Evolutionary conservation across 1,140 invertebrate species (phyloP).

Genomic region (Sycophaga agraensis): DNA sequence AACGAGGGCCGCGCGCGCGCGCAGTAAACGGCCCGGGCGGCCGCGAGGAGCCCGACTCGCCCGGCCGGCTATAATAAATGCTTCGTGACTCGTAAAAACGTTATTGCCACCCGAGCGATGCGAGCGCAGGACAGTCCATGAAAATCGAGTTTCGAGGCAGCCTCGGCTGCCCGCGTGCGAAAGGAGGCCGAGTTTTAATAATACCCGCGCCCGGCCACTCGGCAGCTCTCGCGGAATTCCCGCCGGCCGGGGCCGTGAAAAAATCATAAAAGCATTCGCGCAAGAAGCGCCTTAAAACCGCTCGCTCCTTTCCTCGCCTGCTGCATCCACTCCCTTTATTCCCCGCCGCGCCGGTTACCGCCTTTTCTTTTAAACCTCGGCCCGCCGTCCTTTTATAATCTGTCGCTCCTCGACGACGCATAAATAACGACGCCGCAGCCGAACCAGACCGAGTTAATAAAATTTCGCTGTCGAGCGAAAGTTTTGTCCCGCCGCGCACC

Average conservation of each 20-base stretch:
- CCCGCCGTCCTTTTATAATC: slow-evolving; percentile 25
- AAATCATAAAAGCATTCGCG: slow-evolving; percentile 22
- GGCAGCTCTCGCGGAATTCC: slow-evolving; percentile 1
- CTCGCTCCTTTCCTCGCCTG: neutral
- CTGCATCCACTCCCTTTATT: neutral
- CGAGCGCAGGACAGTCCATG: slow-evolving; percentile 34
- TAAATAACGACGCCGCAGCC: slow-evolving; percentile 22
- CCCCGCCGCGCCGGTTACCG: neutral
- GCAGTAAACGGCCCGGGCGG: slow-evolving; percentile 17
- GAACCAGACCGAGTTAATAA: slow-evolving; percentile 29
- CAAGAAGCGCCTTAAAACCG: neutral
- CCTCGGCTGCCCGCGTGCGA: slow-evolving; percentile 7
- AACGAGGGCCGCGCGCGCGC: slow-evolving; percentile 37
- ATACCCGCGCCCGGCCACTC: slow-evolving; percentile 5
- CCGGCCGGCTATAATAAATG: slow-evolving; percentile 49
- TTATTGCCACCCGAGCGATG: slow-evolving; percentile 48
- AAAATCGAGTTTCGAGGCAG: slow-evolving; percentile 22
- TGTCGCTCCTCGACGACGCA: slow-evolving; percentile 18
- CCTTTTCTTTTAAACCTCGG: slow-evolving; percentile 18
- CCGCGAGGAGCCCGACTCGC: slow-evolving; percentile 1
- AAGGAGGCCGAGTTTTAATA: slow-evolving; percentile 31
- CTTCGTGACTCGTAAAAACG: slow-evolving; percentile 56
- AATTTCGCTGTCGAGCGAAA: slow-evolving; percentile 21
- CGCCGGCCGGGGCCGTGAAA: slow-evolving; percentile 12
- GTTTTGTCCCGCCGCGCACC: slow-evolving; percentile 2